Evolutionary conservation across 2,888 invertebrate species (phyloP).

Genomic region (Myathropa florea): DNA sequence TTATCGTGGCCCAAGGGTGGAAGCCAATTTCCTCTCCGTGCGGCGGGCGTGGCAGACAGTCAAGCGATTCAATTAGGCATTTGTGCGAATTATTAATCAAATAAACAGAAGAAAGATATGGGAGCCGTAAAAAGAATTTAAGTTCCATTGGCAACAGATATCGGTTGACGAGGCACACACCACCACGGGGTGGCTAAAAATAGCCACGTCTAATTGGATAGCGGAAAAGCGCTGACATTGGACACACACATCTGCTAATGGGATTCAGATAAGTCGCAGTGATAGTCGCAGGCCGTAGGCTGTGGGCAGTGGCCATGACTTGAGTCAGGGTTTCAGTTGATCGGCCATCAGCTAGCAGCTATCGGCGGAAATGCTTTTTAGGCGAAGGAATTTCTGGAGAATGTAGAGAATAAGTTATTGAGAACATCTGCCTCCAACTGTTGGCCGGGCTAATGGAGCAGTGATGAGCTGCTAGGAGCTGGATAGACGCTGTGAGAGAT

Average conservation of each 20-base stretch:
- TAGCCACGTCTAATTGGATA: not conserved
- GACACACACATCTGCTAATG: not conserved
- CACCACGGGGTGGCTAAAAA: not conserved
- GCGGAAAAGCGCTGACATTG: not conserved
- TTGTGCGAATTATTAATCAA: constrained; percentile 14
- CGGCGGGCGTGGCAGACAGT: no score
- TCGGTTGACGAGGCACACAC: not conserved
- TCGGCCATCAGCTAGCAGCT: not conserved
- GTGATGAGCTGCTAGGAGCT: not conserved
- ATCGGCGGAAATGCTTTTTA: not conserved
- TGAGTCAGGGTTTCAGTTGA: not conserved
- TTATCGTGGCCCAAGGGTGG: not conserved
- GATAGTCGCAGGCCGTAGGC: not conserved
- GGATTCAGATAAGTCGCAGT: not conserved
- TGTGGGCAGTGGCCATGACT: not conserved
- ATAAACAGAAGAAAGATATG: not conserved
- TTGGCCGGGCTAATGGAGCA: not conserved
- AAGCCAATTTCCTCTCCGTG: no score
- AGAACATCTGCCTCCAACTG: not conserved
- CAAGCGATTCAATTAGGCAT: not conserved
- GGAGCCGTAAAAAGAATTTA: not conserved
- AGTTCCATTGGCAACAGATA: not conserved
- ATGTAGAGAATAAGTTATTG: not conserved
- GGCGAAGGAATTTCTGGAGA: not conserved
- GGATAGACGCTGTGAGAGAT: not conserved